Evolutionary conservation across 2,113 vertebrate genomes (phyloP), one percentile per base, ranked within the genome.

Genomic region (Columba livia): DNA sequence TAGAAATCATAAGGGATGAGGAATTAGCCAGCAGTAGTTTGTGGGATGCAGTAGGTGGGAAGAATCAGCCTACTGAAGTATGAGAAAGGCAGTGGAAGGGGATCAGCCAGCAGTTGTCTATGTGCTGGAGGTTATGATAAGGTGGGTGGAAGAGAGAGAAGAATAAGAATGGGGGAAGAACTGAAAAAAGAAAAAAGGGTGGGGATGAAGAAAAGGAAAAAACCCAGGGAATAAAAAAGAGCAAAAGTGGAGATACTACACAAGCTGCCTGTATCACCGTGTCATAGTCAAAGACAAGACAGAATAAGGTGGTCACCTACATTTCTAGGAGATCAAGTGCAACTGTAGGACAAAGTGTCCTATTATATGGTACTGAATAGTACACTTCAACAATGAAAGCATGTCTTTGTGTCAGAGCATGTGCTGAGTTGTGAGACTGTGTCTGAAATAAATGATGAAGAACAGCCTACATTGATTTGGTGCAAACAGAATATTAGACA

Each of bases 11-110:
- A 78, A 86, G 32, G 71, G 77, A 51, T 1, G 34, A 90, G 51
- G 69, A 71, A 86, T 95, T 92, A 92, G 75, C 83, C 90, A 90
- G 72, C 64, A 67, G 67, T 32, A 54, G 88, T 69, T 94, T 79
- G 58, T 94, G 54, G 65, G 90, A 56, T 78, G 56, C 36, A 70
- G 62, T 66, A 80, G 64, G 94, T 83, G 82, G 88, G 64, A 94
- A 90, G 71, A 93, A 58, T 70, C 85, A 88, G 79, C 72, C 79
- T 66, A 62, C 40, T 80, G 85, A 83, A 83, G 28, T 38, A 66
- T 38, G 64, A 94, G 75, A 94, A 88, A 90, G 54, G 51, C 56
- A 94, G 54, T 85, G 62, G 66, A 93, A 94, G 29, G 17, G 31
- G 51, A 58, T 80, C 58, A 85, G 58, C 56, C 60, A 92, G 75